Evolutionary conservation across 1,140 invertebrate species (phyloP).

Genomic region (Aporrectodea caliginosa): DNA sequence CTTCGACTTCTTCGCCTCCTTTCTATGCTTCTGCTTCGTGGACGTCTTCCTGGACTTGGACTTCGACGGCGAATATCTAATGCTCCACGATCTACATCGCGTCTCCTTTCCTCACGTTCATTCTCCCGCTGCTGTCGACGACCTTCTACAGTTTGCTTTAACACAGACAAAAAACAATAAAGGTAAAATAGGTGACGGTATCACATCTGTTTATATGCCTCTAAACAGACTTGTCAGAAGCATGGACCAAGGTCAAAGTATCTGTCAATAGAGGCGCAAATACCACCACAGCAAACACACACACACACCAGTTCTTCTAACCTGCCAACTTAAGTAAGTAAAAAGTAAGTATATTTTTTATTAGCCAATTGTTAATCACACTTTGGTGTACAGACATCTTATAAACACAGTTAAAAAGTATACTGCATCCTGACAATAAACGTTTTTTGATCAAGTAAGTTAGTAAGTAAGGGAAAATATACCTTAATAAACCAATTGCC

Average conservation of each 20-base stretch:
- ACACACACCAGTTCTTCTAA: neutral
- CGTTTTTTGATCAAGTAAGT: no score
- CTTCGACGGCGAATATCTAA: neutral
- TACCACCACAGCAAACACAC: neutral
- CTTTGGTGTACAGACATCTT: no score
- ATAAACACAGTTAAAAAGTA: no score
- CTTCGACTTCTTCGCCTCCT: conserved; percentile 29
- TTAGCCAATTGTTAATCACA: no score
- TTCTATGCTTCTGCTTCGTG: conserved; percentile 14
- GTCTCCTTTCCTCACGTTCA: conserved; percentile 22
- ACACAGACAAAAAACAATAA: neutral
- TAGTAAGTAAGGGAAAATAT: no score
- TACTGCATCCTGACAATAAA: no score
- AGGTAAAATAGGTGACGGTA: neutral
- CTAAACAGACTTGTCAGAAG: conserved; percentile 5
- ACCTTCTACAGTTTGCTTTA: conserved; percentile 38
- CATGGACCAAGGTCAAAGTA: conserved; percentile 1
- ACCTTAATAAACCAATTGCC: no score
- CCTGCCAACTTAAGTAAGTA: neutral
- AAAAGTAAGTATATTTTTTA: no score
- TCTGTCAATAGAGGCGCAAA: neutral
- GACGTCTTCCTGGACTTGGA: conserved; percentile 13
- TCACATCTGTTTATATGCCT: conserved; percentile 5
- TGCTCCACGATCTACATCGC: conserved; percentile 7
- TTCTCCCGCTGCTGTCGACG: conserved; percentile 44